These are phyloP conservation scores for Cataglyphis hispanica DNA, from an alignment of 1,140 invertebrate species.

Conservation along the genomic window DNA sequence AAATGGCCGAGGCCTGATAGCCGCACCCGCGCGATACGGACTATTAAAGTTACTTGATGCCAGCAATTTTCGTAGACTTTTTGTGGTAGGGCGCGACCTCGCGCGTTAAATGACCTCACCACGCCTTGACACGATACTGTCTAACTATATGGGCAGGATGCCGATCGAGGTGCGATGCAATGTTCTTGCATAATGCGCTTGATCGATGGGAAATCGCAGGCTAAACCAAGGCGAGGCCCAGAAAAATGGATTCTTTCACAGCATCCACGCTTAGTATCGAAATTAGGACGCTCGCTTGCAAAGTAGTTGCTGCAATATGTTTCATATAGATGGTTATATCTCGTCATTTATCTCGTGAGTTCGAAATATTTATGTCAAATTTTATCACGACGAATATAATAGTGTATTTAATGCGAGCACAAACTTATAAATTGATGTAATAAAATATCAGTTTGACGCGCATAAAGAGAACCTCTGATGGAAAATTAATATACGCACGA, in stretches of 20 bases:
- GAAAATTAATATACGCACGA: slow-evolving; percentile 25
- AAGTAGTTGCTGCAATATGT: neutral
- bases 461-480: neutral
- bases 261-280: neutral
- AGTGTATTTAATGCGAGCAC: neutral
- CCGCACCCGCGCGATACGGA: slow-evolving; percentile 39
- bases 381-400: slow-evolving; percentile 4
- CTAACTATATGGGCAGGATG: slow-evolving; percentile 14
- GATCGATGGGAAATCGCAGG: slow-evolving; percentile 32
- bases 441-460: neutral
- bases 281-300: slow-evolving; percentile 18
- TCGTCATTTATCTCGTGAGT: neutral
- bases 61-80: slow-evolving; percentile 42
- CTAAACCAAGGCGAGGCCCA: neutral
- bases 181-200: slow-evolving; percentile 28
- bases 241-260: slow-evolving; percentile 33
- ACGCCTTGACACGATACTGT: slow-evolving; percentile 30
- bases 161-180: slow-evolving; percentile 26
- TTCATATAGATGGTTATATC: no score
- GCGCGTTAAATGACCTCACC: neutral
- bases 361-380: neutral
- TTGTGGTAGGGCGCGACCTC: slow-evolving; percentile 18
- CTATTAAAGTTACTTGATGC: slow-evolving; percentile 54
- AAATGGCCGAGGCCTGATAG: slow-evolving; percentile 11
- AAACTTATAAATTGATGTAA: neutral